These are phyloP conservation scores for Pogonognathellus flavescens DNA, from an alignment of 1,140 invertebrate genomes.

Conservation along the genomic window DNA sequence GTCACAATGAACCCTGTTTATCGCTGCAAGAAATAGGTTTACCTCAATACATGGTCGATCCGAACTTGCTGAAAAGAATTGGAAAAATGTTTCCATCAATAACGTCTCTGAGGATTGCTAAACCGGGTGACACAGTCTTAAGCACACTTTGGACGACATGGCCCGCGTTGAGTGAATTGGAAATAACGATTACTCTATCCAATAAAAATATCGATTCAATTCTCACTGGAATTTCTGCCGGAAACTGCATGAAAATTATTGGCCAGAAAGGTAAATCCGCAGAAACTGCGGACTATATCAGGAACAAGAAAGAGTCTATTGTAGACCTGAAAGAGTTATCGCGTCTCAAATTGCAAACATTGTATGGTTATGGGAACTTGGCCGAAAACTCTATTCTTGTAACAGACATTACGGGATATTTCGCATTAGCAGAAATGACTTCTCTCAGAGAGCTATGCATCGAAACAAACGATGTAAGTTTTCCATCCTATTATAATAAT, in stretches of 20 bases:
- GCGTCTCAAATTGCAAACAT: neutral
- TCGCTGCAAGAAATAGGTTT: slow-evolving; percentile 7
- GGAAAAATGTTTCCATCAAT: slow-evolving; percentile 24
- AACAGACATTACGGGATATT: slow-evolving; percentile 42
- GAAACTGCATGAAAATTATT: slow-evolving; percentile 9
- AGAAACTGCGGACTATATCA: neutral
- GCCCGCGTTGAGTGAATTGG: neutral
- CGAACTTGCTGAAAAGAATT: neutral
- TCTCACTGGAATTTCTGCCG: slow-evolving; percentile 13
- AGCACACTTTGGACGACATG: slow-evolving; percentile 20
- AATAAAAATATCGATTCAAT: slow-evolving; percentile 44
- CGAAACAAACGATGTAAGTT: slow-evolving; percentile 45
- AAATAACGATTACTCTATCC: slow-evolving; percentile 6
- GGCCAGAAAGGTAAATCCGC: neutral
- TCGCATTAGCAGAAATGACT: slow-evolving; percentile 20
- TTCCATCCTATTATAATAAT: neutral
- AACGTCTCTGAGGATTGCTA: neutral
- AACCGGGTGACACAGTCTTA: slow-evolving; percentile 13
- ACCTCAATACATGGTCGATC: slow-evolving; percentile 15
- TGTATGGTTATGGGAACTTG: slow-evolving; percentile 50
- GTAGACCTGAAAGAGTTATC: neutral
- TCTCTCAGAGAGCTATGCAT: neutral
- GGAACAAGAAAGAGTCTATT: neutral
- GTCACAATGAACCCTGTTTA: neutral
- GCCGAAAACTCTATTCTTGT: slow-evolving; percentile 42